Evolutionary conservation across 2,797 vertebrate genomes (phyloP).

Genomic region (Sebastes jordani): DNA sequence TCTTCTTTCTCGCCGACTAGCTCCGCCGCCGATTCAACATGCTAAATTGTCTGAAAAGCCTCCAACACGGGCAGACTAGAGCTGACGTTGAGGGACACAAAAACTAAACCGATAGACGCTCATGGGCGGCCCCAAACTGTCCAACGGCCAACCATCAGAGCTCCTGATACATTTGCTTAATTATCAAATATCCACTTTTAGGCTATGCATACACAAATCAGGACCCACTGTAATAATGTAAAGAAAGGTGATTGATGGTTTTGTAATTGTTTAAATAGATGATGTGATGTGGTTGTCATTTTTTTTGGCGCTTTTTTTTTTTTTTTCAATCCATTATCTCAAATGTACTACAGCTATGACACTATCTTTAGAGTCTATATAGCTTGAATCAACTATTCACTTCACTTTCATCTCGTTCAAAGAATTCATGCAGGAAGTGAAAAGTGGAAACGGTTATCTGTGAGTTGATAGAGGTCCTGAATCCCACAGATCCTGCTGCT

Average conservation of each 20-base stretch:
- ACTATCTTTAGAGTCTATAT: no score
- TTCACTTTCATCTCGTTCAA: neutral
- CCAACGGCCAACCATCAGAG: no score
- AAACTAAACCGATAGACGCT: no score
- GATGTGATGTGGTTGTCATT: neutral
- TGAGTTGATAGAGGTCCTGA: conserved; percentile 9
- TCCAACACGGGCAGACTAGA: no score
- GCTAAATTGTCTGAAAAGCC: no score
- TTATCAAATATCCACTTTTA: neutral
- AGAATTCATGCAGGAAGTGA: conserved; percentile 10
- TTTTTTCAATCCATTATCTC: neutral
- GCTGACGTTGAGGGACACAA: no score
- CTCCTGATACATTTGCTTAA: neutral
- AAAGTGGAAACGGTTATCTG: conserved; percentile 16
- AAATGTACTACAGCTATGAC: neutral
- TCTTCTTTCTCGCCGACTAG: no score
- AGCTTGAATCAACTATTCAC: neutral
- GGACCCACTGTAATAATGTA: neutral
- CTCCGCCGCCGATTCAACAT: no score
- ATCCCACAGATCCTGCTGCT: conserved; percentile 48
- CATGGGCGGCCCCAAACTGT: no score
- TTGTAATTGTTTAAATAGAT: neutral
- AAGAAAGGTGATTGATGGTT: neutral
- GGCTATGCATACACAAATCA: no score
- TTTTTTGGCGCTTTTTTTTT: neutral